Base-by-base conservation (phyloP, 2,113 vertebrate species). In the Dinomys branickii region DNA sequence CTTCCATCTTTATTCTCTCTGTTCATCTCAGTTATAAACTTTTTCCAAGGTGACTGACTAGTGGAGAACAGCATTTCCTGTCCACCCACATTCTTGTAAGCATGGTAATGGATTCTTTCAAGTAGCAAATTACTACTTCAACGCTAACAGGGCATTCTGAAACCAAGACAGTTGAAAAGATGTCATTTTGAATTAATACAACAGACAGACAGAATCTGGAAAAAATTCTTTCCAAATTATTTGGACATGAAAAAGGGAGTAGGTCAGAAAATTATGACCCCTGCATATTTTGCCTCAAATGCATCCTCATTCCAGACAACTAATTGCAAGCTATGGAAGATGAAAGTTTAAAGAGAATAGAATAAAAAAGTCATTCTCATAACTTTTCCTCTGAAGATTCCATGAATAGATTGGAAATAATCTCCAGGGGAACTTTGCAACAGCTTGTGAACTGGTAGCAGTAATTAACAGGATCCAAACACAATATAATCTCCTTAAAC, bases 331-430 rank as follows among this genome's bases (percentile, higher is more conserved):
- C 94, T 97, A 54, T 47, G 92, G 84, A 87, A 96, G 96, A 94
- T 90, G 0, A 28, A 98, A 98, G 94, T 92, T 97, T 85, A 97
- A 97, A 93, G n/a, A 96, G 96, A 81, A 19, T 86, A 95, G 88
- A 61, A 90, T 96, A 94, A 98, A 98, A 90, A 93, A 96, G n/a
- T 63, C 82, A 28, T 94, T 91, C 90, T 97, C 96, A 97, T 82
- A 78, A 30, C 8, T 95, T 41, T 35, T 0, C 50, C 92, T 97
- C 96, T 96, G 85, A 90, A 97, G 56, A 59, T 85, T 97, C 90
- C 86, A 97, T 92, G 97, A 98, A 98, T 89, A 98, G 91, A 89
- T 89, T 96, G 85, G 81, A 97, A 97, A 94, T 97, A 94, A 97
- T 96, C 95, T 89, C 97, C 75, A 56, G 91, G 92, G 84, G 86